Conservation (phyloP, 2,797 vertebrate species). For the Pteronotus mesoamericanus region DNA sequence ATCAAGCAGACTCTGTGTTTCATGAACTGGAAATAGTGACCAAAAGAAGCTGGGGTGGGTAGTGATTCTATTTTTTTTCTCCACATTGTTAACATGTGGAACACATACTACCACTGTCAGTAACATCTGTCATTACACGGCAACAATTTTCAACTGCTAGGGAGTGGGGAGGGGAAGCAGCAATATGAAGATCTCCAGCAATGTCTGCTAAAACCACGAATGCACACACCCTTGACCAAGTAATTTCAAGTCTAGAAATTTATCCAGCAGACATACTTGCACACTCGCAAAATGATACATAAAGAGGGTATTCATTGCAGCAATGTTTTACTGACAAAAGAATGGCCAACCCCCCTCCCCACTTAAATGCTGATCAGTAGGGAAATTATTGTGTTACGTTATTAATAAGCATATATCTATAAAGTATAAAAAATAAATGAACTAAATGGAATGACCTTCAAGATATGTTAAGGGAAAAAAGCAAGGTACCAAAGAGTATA, state of each 20-base stretch:
- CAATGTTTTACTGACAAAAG: not conserved
- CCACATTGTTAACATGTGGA: not conserved
- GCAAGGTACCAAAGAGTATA: not conserved
- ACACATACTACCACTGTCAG: not conserved
- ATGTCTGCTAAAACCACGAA: not conserved
- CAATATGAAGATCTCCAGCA: not conserved
- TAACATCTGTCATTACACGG: not conserved
- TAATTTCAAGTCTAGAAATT: not conserved
- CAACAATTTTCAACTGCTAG: not conserved
- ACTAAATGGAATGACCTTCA: not conserved
- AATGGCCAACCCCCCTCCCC: not conserved
- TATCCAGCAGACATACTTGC: not conserved
- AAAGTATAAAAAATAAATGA: not conserved
- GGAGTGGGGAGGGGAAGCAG: not conserved
- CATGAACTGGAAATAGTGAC: not conserved
- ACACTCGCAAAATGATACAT: not conserved
- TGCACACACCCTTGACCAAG: not conserved
- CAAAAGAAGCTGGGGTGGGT: not conserved
- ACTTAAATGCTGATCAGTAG: not conserved
- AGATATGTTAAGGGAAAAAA: not conserved
- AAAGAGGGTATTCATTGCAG: not conserved
- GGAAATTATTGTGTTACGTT: not conserved
- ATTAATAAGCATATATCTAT: not conserved
- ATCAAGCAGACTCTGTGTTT: slow-evolving; percentile 10
- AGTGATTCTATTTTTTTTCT: not conserved